phyloP scores from a whole-genome alignment of 2,113 vertebrate genomes.

The Chionodraco myersi region DNA sequence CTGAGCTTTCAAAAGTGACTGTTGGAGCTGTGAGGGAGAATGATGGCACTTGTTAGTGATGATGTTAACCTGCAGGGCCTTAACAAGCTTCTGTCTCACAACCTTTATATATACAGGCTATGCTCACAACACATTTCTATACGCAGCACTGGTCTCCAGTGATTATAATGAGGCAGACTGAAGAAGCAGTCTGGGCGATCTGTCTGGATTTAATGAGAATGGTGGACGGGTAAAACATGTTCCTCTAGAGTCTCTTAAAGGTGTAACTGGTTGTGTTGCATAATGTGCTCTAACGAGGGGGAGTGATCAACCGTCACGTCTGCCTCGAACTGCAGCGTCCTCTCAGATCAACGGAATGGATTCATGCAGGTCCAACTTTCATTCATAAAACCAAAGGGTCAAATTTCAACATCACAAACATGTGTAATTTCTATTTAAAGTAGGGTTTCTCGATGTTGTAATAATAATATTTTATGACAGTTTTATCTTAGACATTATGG shows the following conservation, averaged over 20 bases:
- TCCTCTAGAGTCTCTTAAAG: slow-evolving; percentile 60
- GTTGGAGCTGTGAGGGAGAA: background rate
- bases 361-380: background rate
- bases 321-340: slow-evolving; percentile 1
- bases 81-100: background rate
- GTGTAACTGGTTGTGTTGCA: slow-evolving; percentile 44
- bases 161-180: slow-evolving; percentile 23
- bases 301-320: background rate
- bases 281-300: slow-evolving; percentile 62
- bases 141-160: slow-evolving; percentile 32
- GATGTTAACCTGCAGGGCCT: background rate
- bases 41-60: background rate
- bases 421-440: background rate
- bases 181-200: slow-evolving; percentile 19
- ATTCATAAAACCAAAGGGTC: background rate
- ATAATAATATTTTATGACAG: background rate
- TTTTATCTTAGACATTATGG: background rate
- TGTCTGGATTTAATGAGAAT: slow-evolving; percentile 57
- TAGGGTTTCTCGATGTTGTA: background rate
- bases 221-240: slow-evolving; percentile 54
- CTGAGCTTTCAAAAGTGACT: background rate
- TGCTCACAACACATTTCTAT: background rate
- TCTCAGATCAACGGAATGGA: background rate
- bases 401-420: background rate
- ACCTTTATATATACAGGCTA: too few species aligned